These are phyloP conservation scores for Caenorhabditis uteleia DNA, from an alignment of 2,888 invertebrate genomes.

Conservation along the genomic window DNA sequence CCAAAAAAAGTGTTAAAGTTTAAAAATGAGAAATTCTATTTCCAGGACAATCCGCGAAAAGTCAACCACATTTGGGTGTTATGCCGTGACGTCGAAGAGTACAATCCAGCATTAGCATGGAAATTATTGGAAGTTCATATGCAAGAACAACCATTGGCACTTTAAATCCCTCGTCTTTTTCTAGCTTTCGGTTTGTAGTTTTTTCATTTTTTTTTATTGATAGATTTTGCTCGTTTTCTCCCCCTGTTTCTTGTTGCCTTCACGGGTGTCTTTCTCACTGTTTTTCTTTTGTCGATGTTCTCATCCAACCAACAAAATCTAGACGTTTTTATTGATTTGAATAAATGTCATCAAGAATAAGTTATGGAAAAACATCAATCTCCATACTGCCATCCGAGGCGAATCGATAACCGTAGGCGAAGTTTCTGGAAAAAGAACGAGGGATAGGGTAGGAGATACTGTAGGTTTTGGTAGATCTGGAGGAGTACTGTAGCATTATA, in stretches of 20 bases:
- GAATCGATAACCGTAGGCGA: slow-evolving; percentile 16
- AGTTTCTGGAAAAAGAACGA: slow-evolving; percentile 12
- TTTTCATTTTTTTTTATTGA: not conserved
- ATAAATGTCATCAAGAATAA: no score
- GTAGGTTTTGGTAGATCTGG: no score
- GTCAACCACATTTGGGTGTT: slow-evolving; percentile 97
- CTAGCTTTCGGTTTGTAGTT: not conserved
- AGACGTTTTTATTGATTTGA: not conserved
- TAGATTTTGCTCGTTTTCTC: not conserved
- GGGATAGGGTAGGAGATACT: no score
- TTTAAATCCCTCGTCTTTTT: slow-evolving; percentile 31
- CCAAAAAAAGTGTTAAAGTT: slow-evolving; percentile 29
- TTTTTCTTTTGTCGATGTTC: not conserved
- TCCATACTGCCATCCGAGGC: slow-evolving; percentile 4
- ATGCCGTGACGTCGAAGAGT: slow-evolving; percentile 89
- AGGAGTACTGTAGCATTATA: no score
- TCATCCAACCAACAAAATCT: not conserved
- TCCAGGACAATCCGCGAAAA: slow-evolving; percentile 85
- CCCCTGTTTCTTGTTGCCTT: not conserved
- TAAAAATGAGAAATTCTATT: no score
- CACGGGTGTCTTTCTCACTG: not conserved
- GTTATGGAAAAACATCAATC: slow-evolving; percentile 21
- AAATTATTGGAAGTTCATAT: slow-evolving; percentile 80
- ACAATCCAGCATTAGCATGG: slow-evolving; percentile 95
- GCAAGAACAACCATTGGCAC: slow-evolving; percentile 60